Conservation (phyloP, 2,888 invertebrate genomes). For the Dorcus parallelipipedus region DNA sequence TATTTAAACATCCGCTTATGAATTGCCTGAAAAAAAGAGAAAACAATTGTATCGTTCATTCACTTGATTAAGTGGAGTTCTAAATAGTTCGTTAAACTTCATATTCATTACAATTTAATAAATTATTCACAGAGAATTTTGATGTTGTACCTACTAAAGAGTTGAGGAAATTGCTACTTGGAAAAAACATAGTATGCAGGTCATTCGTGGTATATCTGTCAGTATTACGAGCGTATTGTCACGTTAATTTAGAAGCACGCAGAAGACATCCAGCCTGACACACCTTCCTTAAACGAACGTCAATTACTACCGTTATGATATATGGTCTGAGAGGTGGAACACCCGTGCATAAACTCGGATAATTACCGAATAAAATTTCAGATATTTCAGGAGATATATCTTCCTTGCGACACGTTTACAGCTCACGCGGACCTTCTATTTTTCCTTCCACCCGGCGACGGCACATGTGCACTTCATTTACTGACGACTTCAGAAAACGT, state of each 20-base stretch:
- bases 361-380: conserved; percentile 31
- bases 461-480: conserved; percentile 29
- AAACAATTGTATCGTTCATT: no score
- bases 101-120: no score
- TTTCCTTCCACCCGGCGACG: conserved; percentile 3
- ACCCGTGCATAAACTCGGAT: conserved; percentile 20
- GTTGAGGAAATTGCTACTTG: no score
- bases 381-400: conserved; percentile 26
- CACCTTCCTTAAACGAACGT: conserved; percentile 20
- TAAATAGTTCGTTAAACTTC: no score
- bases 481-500: conserved; percentile 1
- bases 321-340: conserved; percentile 17
- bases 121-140: no score
- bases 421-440: conserved; percentile 6
- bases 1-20: no score
- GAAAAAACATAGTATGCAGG: no score
- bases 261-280: conserved; percentile 10
- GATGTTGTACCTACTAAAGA: no score
- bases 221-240: neutral
- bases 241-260: neutral
- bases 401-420: conserved; percentile 20
- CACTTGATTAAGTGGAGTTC: no score
- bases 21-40: no score
- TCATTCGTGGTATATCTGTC: no score
- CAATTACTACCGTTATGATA: conserved; percentile 24